Evolutionary conservation across 2,113 vertebrate genomes (phyloP).

Genomic region (Abramis brama): DNA sequence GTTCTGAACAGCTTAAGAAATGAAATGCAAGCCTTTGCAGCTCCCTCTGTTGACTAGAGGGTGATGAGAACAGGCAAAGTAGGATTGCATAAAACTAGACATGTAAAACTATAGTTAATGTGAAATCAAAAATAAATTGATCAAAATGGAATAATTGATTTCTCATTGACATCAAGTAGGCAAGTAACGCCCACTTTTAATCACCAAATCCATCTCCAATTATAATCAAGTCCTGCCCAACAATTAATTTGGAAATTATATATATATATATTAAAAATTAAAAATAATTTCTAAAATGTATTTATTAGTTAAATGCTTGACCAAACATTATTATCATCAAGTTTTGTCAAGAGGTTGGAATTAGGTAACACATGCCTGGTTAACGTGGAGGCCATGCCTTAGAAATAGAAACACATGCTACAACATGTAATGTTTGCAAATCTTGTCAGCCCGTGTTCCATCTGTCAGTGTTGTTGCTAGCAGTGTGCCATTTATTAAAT

Average conservation of each 20-base stretch:
- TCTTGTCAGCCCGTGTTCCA: not conserved
- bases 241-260: no score
- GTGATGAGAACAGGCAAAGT: not conserved
- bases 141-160: not conserved
- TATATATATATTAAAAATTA: no score
- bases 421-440: not conserved
- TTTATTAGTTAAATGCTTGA: no score
- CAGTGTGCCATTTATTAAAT: not conserved
- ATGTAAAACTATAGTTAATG: not conserved
- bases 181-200: no score
- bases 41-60: constrained; percentile 4
- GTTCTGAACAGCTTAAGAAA: constrained; percentile 43
- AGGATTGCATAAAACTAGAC: not conserved
- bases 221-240: no score
- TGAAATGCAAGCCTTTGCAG: constrained; percentile 22
- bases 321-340: not conserved
- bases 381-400: not conserved
- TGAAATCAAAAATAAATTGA: not conserved
- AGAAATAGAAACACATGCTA: constrained; percentile 3
- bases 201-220: no score
- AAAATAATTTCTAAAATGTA: no score
- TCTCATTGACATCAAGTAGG: no score
- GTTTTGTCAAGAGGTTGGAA: not conserved
- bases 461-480: constrained; percentile 14
- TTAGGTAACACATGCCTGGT: not conserved